Evolutionary conservation across 1,140 invertebrate species (phyloP), one percentile per base, ranked within the genome.

Genomic region (Mya arenaria): DNA sequence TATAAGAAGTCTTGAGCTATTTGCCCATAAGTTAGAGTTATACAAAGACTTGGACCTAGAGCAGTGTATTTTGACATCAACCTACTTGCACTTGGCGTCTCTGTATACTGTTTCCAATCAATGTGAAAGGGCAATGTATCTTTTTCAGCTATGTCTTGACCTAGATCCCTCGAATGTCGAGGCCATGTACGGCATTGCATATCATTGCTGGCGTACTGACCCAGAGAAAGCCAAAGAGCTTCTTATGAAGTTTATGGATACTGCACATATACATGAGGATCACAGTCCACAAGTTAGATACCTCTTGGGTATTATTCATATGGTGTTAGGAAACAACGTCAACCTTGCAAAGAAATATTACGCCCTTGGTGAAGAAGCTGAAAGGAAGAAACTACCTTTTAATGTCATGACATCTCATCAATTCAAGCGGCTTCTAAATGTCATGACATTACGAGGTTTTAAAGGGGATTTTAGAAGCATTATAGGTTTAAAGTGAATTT

Each of bases 291-390:
- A 68, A 15, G 25, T 25, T 1, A 36, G 30, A 23, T 68, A 68
- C 32, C 4, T 68, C 15, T 44, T 68, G 32, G 65, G 36, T 0
- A 30, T 44, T 68, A 13, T 68, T 8, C 48, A 68, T 44, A 10
- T 23, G 17, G 4, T 41, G 1, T 28, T 44, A 25, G 30, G 34
- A 10, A 68, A 48, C 30, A 68, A 68, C 30, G 30, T 68, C 2
- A n/a, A 68, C 13, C 6, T 68, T 25, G 65, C 65, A 28, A 68
- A 48, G 32, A 44, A 68, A 36, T 68, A 23, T 23, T 68, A 44
- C n/a, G 15, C 4, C 17, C 65, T n/a, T 68, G 65, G 65, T 1
- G 8, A 23, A 36, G 39, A 44, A 23, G 65, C 65, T 19, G 65
- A 68, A 44, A 39, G n/a, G 4, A 23, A 41, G 28, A 15, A 25